A percentile compares a stretch with the other conserved stretches of the same genome.
Evolutionary conservation across 2,113 vertebrate species (phyloP).

Genomic region (Chloebia gouldiae): DNA sequence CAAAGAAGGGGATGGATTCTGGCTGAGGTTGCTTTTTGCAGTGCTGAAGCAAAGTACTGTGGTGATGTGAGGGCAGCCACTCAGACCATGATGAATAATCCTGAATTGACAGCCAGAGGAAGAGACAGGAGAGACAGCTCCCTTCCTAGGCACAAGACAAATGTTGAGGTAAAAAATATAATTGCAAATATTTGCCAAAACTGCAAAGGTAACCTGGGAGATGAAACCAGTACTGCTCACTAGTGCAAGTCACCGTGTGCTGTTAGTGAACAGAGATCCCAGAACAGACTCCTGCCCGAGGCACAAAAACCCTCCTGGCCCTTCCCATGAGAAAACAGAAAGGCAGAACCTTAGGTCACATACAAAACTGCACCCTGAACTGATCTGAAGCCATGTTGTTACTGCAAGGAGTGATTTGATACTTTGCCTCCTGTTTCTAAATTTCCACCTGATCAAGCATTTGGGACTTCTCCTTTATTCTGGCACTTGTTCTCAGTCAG

Average conservation of each 20-base stretch:
- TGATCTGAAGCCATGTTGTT: background rate
- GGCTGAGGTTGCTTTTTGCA: background rate
- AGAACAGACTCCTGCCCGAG: background rate
- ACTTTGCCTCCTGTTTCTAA: background rate
- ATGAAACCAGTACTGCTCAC: background rate
- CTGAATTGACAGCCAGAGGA: background rate
- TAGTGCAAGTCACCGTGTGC: accelerated
- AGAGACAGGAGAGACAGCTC: background rate
- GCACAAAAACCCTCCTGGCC: background rate
- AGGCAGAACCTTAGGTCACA: background rate
- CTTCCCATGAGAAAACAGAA: background rate
- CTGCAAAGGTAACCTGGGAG: background rate
- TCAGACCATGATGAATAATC: background rate
- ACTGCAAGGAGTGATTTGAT: background rate
- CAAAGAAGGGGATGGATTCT: background rate
- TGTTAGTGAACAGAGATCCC: background rate
- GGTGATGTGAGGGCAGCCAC: background rate
- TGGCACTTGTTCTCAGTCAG: background rate
- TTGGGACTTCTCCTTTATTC: background rate
- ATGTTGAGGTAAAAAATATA: background rate
- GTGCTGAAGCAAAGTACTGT: background rate
- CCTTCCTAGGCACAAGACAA: background rate
- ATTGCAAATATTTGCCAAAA: background rate
- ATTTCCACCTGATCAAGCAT: background rate
- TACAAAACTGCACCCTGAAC: background rate